Evolutionary conservation across 2,797 vertebrate species (phyloP).

Genomic region (Rhinoraja longicauda): DNA sequence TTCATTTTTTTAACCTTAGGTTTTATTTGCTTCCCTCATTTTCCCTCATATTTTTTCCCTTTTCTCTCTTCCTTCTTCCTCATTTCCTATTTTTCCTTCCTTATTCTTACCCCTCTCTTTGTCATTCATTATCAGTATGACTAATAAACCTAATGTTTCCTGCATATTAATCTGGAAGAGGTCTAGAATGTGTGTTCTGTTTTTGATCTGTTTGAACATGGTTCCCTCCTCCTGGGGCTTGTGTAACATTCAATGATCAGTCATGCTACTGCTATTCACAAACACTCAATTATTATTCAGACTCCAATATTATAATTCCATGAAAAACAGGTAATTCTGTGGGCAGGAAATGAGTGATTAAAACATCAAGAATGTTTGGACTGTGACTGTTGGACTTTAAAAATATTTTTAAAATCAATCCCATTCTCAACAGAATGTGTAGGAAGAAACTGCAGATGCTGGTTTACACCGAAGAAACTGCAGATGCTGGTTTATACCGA

Average conservation of each 20-base stretch:
- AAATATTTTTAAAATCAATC: not conserved
- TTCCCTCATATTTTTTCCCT: not conserved
- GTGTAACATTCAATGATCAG: not conserved
- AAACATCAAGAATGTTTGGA: not conserved
- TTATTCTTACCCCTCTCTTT: not conserved
- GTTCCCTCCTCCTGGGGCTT: not conserved
- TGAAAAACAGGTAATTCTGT: not conserved
- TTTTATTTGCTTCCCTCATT: not conserved
- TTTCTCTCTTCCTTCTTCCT: not conserved
- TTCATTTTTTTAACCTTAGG: not conserved
- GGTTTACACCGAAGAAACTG: too few relatives aligned
- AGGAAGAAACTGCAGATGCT: too few relatives aligned
- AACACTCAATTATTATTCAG: not conserved
- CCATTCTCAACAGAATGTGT: not conserved
- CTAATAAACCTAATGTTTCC: not conserved
- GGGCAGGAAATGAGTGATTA: constrained; percentile 14
- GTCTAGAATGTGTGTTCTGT: not conserved
- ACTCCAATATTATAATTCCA: not conserved
- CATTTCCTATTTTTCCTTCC: not conserved
- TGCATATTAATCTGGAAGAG: not conserved
- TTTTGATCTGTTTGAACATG: not conserved
- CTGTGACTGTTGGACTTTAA: not conserved
- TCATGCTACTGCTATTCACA: not conserved
- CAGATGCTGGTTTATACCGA: too few relatives aligned
- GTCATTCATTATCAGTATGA: not conserved